Evolutionary conservation across 2,113 vertebrate species (phyloP), one percentile per base, ranked within the genome.

Genomic region (Hemibagrus wyckioides): DNA sequence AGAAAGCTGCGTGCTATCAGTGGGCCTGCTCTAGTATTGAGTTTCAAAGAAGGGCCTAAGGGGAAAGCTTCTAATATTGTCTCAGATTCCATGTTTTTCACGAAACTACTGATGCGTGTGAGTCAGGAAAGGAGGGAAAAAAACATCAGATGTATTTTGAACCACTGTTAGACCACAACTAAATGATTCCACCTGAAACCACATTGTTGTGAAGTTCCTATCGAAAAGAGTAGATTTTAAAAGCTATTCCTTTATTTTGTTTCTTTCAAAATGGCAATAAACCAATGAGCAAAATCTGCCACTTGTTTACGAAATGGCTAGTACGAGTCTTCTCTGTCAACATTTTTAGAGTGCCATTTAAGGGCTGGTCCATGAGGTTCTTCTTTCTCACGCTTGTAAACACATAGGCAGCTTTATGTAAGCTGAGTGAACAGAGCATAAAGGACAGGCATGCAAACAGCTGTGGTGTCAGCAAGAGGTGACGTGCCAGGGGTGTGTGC

Each of bases 51-150:
- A 92, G 67, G 33, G 91, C 94, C 94, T 77, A 89, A 88, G 65
- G 94, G 94, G 92, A 90, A 91, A 87, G 83, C 91, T 93, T 94
- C 93, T 95, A 94, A 95, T 95, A 94, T 94, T 93, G 93, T 95
- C 92, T 93, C 92, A 91, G 92, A 94, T 92, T 91, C 92, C 90
- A 91, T 94, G 91, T 94, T 95, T 94, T 93, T 92, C 94, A 93
- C 89, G 83, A 92, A 94, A 93, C 92, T 90, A 93, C 91, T 92
- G 92, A 93, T 94, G 94, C 92, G 90, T 93, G 92, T 92, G 90
- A 92, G 91, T 91, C 91, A 90, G 90, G 92, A 89, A 93, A 93
- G 93, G 86, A 90, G 88, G 85, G 73, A 91, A 93, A 93, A 92
- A 90, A 93, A 91, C 93, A 94, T 95, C 93, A 93, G 93, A 94